These are phyloP conservation scores for Galendromus occidentalis DNA, from an alignment of 1,140 invertebrate species.

Conservation along the genomic window DNA sequence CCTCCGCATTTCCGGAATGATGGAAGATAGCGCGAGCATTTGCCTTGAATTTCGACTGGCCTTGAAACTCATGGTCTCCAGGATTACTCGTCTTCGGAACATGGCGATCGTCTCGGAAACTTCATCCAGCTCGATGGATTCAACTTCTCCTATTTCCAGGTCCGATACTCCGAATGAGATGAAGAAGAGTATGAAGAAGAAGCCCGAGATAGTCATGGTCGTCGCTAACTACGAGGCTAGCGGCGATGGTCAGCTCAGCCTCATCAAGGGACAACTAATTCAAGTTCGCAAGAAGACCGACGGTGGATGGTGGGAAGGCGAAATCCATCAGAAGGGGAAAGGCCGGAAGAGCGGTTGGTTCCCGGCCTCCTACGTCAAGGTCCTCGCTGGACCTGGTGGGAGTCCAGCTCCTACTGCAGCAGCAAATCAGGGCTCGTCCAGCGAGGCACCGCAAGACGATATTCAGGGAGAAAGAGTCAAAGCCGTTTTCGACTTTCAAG, in stretches of 20 bases:
- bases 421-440: conserved; percentile 20
- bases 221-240: conserved; percentile 69
- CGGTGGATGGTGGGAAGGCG: conserved; percentile 98
- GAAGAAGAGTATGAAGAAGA: conserved; percentile 34
- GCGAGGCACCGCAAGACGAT: conserved; percentile 20
- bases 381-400: conserved; percentile 31
- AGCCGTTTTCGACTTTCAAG: conserved; percentile 73
- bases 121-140: too few relatives aligned
- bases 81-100: too few relatives aligned
- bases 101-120: too few relatives aligned
- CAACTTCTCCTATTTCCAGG: not conserved
- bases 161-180: not conserved
- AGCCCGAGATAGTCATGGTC: conserved; percentile 68
- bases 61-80: too few relatives aligned
- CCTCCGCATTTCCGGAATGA: too few relatives aligned
- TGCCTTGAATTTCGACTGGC: too few relatives aligned
- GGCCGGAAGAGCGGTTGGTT: conserved; percentile 92
- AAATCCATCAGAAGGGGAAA: conserved; percentile 83
- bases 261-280: conserved; percentile 80
- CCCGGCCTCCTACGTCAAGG: conserved; percentile 86
- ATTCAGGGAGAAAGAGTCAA: conserved; percentile 40
- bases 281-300: conserved; percentile 87
- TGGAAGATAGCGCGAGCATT: too few relatives aligned
- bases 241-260: conserved; percentile 65
- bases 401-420: conserved; percentile 20